Percentiles rank a stretch among this genome's conserved stretches.
Evolutionary conservation across 2,888 invertebrate species (phyloP).

Genomic region (Caenorhabditis uteleia): DNA sequence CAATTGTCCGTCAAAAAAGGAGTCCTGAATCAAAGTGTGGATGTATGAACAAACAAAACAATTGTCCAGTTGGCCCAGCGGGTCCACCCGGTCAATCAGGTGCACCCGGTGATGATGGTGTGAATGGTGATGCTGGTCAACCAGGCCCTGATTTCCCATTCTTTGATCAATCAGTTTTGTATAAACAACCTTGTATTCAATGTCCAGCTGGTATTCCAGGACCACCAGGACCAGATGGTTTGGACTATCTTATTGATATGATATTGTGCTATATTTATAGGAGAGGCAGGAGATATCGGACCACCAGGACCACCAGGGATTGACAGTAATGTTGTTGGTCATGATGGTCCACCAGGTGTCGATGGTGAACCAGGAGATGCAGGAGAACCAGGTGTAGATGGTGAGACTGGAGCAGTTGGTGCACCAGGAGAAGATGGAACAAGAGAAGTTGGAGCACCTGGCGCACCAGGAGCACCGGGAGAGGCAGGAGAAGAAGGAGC

Average conservation of each 20-base stretch:
- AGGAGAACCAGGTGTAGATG: conserved; percentile 25
- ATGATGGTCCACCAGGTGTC: conserved; percentile 23
- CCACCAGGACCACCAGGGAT: conserved; percentile 28
- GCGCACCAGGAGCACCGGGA: conserved; percentile 30
- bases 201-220: conserved; percentile 33
- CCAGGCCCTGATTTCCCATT: conserved; percentile 36
- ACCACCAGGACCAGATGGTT: conserved; percentile 31
- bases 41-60: conserved; percentile 24
- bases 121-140: conserved; percentile 22
- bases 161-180: conserved; percentile 19
- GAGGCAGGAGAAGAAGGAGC: conserved; percentile 18
- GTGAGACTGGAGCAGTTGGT: conserved; percentile 10
- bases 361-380: conserved; percentile 27
- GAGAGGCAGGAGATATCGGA: conserved; percentile 16
- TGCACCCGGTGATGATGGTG: conserved; percentile 33
- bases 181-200: conserved; percentile 26
- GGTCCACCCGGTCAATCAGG: conserved; percentile 35
- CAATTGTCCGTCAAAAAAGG: conserved; percentile 18
- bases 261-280: background rate
- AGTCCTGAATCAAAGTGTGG: conserved; percentile 29
- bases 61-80: conserved; percentile 23
- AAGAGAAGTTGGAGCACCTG: conserved; percentile 10
- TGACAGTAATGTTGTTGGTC: conserved; percentile 5
- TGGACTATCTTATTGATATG: too few species aligned
- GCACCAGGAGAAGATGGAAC: conserved; percentile 19